Evolutionary conservation across 2,113 vertebrate genomes (phyloP).

Genomic region (Odontophorus gujanensis): DNA sequence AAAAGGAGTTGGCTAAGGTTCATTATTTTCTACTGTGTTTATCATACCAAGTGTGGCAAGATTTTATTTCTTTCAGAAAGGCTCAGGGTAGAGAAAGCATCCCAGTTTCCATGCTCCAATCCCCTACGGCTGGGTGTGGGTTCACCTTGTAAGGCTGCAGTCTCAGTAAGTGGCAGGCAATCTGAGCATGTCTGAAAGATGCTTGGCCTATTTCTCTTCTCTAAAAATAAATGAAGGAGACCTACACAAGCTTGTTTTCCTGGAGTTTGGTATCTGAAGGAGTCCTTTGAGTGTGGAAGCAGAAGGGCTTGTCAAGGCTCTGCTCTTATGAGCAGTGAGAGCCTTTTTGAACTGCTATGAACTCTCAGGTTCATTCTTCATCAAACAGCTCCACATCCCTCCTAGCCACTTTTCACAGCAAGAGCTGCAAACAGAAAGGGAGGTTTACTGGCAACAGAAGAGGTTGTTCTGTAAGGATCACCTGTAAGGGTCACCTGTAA

Average conservation of each 20-base stretch:
- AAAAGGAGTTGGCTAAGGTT: not conserved
- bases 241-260: not conserved
- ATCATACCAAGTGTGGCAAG: not conserved
- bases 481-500: not conserved
- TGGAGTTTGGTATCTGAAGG: not conserved
- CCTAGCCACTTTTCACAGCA: slow-evolving; percentile 1
- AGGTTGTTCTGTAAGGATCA: not conserved
- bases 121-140: not conserved
- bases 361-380: slow-evolving; percentile 17
- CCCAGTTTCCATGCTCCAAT: not conserved
- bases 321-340: accelerated
- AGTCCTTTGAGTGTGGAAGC: not conserved
- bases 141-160: not conserved
- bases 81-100: not conserved
- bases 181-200: not conserved
- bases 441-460: not conserved
- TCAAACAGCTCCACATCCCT: not conserved
- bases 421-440: slow-evolving; percentile 13
- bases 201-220: not conserved
- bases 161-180: not conserved
- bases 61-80: not conserved
- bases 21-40: not conserved
- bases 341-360: slow-evolving; percentile 18
- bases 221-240: slow-evolving; percentile 4
- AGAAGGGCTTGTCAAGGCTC: slow-evolving; percentile 16